Percentiles rank a stretch among this genome's conserved stretches.
Conservation (phyloP, 2,113 vertebrate genomes). For the Scolopax mira region DNA sequence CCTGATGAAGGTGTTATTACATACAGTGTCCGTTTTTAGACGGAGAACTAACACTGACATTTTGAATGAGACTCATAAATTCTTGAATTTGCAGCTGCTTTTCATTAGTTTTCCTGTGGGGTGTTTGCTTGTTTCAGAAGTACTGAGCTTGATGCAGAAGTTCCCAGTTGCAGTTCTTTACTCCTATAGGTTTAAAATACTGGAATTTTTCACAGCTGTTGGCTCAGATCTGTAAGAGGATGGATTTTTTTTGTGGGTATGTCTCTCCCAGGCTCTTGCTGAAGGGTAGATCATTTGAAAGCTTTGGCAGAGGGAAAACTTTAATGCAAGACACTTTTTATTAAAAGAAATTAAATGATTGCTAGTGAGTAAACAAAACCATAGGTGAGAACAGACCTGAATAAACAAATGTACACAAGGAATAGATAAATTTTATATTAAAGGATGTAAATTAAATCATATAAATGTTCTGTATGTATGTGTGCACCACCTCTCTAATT, state of each 20-base stretch:
- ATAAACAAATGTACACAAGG: neutral
- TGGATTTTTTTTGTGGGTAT: neutral
- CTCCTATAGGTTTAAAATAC: neutral
- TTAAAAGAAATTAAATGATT: neutral
- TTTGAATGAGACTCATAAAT: neutral
- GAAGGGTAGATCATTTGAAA: neutral
- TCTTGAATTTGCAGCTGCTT: neutral
- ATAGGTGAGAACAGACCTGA: neutral
- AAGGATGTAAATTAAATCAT: neutral
- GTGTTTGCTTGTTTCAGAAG: neutral
- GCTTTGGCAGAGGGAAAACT: neutral
- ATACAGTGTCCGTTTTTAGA: neutral
- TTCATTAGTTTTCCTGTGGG: neutral
- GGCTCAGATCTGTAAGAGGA: neutral
- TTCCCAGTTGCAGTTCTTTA: neutral
- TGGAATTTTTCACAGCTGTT: neutral
- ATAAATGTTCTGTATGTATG: neutral
- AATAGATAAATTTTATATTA: neutral
- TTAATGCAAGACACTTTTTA: neutral
- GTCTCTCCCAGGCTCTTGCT: neutral
- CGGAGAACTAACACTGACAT: neutral
- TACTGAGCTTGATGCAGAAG: neutral
- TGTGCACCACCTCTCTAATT: neutral
- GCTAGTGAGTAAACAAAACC: neutral
- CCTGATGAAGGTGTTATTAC: neutral